A percentile compares a stretch with the other conserved stretches of the same genome.
Evolutionary conservation across 1,140 invertebrate genomes (phyloP).

Genomic region (Lordiphosa stackelbergi): DNA sequence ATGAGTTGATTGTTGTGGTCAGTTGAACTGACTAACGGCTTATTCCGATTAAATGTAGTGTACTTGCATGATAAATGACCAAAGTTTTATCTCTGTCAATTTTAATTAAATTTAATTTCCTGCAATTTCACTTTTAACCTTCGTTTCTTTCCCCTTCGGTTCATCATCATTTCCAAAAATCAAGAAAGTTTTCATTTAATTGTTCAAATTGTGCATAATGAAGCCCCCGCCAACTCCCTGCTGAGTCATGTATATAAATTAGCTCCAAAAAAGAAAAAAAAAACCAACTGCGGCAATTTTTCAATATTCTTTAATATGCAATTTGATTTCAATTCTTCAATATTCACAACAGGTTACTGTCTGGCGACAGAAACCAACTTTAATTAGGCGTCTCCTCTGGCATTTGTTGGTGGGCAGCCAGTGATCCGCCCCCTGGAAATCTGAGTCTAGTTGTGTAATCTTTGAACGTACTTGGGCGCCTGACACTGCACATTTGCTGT

Average conservation of each 20-base stretch:
- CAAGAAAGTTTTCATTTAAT: constrained; percentile 19
- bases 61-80: constrained; percentile 3
- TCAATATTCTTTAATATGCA: constrained; percentile 7
- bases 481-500: constrained; percentile 30
- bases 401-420: constrained; percentile 32
- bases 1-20: constrained; percentile 63
- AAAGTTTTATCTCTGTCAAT: constrained; percentile 28
- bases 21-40: constrained; percentile 37
- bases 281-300: constrained; percentile 5
- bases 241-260: constrained; percentile 23
- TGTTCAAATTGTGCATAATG: constrained; percentile 7
- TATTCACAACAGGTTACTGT: background rate
- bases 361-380: constrained; percentile 12
- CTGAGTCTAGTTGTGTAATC: constrained; percentile 33
- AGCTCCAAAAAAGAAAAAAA: background rate
- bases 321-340: constrained; percentile 25
- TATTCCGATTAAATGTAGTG: constrained; percentile 23
- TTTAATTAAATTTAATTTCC: constrained; percentile 33
- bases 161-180: constrained; percentile 2
- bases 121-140: constrained; percentile 13
- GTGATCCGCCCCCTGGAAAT: constrained; percentile 22
- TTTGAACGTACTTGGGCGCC: constrained; percentile 17
- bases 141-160: background rate
- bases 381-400: constrained; percentile 44
- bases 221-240: constrained; percentile 7